These are phyloP conservation scores for Saccopteryx bilineata DNA, from an alignment of 2,113 vertebrate genomes.

Conservation along the genomic window DNA sequence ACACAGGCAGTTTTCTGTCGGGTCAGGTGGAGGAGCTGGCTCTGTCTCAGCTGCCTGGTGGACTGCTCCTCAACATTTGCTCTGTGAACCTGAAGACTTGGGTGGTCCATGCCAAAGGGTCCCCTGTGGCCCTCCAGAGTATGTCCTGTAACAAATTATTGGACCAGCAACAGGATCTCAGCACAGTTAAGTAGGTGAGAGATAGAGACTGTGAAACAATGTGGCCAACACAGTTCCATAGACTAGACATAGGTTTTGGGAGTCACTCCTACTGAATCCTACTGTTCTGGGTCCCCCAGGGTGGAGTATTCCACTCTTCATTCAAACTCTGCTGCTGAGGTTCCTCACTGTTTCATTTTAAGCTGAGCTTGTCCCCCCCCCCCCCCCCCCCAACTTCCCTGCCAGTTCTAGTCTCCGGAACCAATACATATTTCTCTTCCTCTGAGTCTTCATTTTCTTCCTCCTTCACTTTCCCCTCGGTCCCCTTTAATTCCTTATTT, in stretches of 20 bases:
- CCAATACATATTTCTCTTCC: not conserved
- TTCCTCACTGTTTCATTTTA: not conserved
- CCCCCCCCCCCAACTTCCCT: not conserved
- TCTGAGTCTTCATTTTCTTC: not conserved
- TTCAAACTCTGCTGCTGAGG: not conserved
- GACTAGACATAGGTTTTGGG: not conserved
- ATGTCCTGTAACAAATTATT: not conserved
- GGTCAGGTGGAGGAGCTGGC: not conserved
- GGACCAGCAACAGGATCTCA: not conserved
- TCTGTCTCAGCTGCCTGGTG: not conserved
- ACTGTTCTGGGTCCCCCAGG: not conserved
- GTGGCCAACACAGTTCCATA: not conserved
- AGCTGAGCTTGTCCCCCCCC: not conserved
- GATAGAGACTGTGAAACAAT: not conserved
- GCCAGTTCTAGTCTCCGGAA: not conserved
- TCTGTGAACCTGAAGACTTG: not conserved
- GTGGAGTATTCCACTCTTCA: not conserved
- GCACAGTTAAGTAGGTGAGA: not conserved
- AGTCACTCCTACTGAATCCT: not conserved
- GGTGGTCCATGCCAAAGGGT: not conserved
- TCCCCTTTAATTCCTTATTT: not conserved
- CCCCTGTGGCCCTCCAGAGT: not conserved
- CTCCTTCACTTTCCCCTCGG: not conserved
- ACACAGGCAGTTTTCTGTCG: conserved; percentile 10
- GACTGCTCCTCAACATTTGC: not conserved